Evolutionary conservation across 2,797 vertebrate genomes (phyloP).

Genomic region (Spondyliosoma cantharus): DNA sequence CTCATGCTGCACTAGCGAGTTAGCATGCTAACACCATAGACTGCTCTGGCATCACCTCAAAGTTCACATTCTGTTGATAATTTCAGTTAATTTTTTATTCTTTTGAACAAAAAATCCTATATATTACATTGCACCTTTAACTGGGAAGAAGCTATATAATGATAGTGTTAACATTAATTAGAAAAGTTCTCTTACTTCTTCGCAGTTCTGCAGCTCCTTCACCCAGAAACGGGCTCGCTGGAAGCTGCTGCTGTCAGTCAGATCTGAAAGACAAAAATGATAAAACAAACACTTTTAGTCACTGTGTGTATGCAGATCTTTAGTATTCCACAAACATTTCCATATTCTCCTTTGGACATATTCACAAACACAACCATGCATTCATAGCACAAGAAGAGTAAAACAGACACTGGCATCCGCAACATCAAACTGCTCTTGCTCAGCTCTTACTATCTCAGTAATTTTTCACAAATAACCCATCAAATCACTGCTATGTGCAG

Average conservation of each 20-base stretch:
- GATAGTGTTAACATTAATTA: not conserved
- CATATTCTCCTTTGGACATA: not conserved
- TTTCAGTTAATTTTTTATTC: no score
- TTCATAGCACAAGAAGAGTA: not conserved
- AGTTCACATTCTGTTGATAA: no score
- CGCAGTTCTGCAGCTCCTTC: slow-evolving; percentile 94
- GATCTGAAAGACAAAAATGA: slow-evolving; percentile 80
- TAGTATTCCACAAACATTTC: not conserved
- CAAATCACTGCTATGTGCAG: not conserved
- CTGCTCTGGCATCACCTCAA: no score
- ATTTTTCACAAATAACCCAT: not conserved
- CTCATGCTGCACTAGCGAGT: no score
- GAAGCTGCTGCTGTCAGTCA: slow-evolving; percentile 96
- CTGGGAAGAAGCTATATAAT: not conserved
- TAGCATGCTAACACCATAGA: no score
- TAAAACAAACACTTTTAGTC: not conserved
- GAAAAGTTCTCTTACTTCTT: slow-evolving; percentile 85
- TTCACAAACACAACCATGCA: not conserved
- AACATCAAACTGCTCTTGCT: not conserved
- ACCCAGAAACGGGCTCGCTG: slow-evolving; percentile 97
- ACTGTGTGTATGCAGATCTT: not conserved
- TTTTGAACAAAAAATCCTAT: no score
- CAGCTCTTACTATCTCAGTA: not conserved
- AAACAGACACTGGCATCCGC: not conserved
- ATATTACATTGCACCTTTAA: not conserved